A percentile compares a stretch with the other conserved stretches of the same genome.
Evolutionary conservation across 1,140 invertebrate genomes (phyloP).

Genomic region (Eumaeus atala): DNA sequence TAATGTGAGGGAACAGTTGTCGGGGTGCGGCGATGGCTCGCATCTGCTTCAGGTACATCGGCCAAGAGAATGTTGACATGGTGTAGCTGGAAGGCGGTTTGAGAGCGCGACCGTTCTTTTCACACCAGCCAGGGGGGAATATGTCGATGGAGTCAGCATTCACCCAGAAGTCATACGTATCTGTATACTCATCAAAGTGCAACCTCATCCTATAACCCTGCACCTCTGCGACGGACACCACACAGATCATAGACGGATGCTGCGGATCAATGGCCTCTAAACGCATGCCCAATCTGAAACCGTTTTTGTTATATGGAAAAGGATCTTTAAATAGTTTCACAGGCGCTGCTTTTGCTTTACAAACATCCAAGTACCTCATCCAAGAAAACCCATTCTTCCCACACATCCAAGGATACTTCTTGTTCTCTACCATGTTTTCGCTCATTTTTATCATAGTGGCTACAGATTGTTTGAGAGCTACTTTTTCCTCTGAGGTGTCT

Average conservation of each 20-base stretch:
- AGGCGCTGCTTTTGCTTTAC: slow-evolving; percentile 83
- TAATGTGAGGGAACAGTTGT: slow-evolving; percentile 80
- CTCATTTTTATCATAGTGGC: slow-evolving; percentile 40
- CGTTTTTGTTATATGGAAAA: slow-evolving; percentile 82
- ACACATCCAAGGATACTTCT: slow-evolving; percentile 79
- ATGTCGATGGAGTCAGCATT: slow-evolving; percentile 93
- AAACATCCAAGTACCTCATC: slow-evolving; percentile 82
- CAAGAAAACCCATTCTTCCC: slow-evolving; percentile 83
- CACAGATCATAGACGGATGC: slow-evolving; percentile 92
- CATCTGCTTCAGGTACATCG: slow-evolving; percentile 86
- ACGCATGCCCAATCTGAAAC: slow-evolving; percentile 90
- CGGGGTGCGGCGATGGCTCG: slow-evolving; percentile 86
- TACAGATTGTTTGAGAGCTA: slow-evolving; percentile 39
- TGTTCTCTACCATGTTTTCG: slow-evolving; percentile 52
- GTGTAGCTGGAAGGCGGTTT: slow-evolving; percentile 84
- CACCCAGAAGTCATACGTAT: slow-evolving; percentile 94
- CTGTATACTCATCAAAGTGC: slow-evolving; percentile 94
- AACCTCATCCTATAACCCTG: slow-evolving; percentile 88
- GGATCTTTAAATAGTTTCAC: slow-evolving; percentile 86
- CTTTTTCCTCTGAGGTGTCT: slow-evolving; percentile 43
- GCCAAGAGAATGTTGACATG: slow-evolving; percentile 84
- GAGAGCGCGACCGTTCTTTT: slow-evolving; percentile 83
- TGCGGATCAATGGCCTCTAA: slow-evolving; percentile 95
- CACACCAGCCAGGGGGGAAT: slow-evolving; percentile 95
- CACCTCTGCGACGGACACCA: slow-evolving; percentile 89